Conservation (phyloP, 2,113 vertebrate genomes). For the Serilophus lunatus region DNA sequence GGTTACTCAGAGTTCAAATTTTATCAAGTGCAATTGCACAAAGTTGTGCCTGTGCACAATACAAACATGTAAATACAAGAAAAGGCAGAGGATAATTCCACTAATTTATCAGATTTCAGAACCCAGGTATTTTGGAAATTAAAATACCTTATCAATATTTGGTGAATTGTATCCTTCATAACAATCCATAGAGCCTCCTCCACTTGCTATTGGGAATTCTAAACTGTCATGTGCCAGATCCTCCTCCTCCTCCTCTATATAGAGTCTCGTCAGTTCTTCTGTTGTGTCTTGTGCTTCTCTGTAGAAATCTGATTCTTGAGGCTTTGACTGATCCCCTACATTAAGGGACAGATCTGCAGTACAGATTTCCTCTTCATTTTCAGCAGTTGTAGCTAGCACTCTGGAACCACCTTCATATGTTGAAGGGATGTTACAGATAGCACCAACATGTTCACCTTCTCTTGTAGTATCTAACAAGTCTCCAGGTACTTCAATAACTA, state of each 20-base stretch:
- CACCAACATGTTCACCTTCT: background rate
- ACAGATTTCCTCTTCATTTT: slow-evolving; percentile 61
- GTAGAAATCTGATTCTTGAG: slow-evolving; percentile 34
- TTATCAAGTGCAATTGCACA: background rate
- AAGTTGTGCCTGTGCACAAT: background rate
- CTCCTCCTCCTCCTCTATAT: slow-evolving; percentile 88
- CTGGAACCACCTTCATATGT: background rate
- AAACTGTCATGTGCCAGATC: slow-evolving; percentile 1
- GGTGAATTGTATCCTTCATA: slow-evolving; percentile 63
- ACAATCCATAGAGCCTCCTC: slow-evolving; percentile 47
- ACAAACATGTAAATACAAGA: background rate
- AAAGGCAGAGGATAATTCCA: background rate
- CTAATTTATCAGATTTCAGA: background rate
- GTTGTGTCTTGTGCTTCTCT: background rate
- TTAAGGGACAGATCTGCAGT: slow-evolving; percentile 58
- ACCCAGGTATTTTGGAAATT: slow-evolving; percentile 12
- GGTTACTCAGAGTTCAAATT: background rate
- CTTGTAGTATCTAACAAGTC: background rate
- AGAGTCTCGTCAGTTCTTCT: slow-evolving; percentile 73
- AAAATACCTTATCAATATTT: slow-evolving; percentile 77
- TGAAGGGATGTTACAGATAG: background rate
- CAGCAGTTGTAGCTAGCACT: slow-evolving; percentile 37
- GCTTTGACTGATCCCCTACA: slow-evolving; percentile 38
- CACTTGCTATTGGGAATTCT: slow-evolving; percentile 40
- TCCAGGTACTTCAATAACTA: background rate